phyloP scores from a whole-genome alignment of 1,140 invertebrate species.

The Drusus annulatus region DNA sequence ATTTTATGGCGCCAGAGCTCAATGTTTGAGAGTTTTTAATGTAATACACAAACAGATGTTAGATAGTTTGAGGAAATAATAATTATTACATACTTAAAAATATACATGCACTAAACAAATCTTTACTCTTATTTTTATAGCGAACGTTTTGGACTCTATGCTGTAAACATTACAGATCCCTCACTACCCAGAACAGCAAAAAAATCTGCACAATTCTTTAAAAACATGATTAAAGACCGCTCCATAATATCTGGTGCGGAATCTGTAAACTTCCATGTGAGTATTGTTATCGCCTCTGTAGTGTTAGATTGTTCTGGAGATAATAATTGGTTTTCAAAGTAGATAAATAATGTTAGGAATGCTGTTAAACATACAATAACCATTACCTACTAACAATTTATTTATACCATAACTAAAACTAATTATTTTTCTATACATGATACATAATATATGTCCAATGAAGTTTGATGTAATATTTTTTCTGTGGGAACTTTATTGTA shows the following conservation, averaged over 20 bases:
- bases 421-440: not conserved
- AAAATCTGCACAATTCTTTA: constrained; percentile 68
- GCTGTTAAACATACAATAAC: not conserved
- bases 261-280: constrained; percentile 12
- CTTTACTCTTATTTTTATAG: constrained; percentile 61
- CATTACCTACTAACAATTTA: not conserved
- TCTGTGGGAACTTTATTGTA: too few species aligned
- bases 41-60: too few species aligned
- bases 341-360: not conserved
- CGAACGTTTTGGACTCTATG: constrained; percentile 70
- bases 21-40: too few species aligned
- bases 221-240: constrained; percentile 65
- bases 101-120: constrained; percentile 3
- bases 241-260: constrained; percentile 65
- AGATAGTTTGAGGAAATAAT: too few species aligned
- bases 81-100: too few species aligned
- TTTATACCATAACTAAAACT: not conserved
- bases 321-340: not conserved
- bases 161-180: constrained; percentile 69
- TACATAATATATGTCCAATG: not conserved
- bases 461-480: not conserved
- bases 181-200: constrained; percentile 66
- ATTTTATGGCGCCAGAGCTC: too few species aligned
- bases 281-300: not conserved
- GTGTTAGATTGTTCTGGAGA: not conserved